Base-by-base conservation (phyloP, 1,140 invertebrate species). In the Augochlora pura region DNA sequence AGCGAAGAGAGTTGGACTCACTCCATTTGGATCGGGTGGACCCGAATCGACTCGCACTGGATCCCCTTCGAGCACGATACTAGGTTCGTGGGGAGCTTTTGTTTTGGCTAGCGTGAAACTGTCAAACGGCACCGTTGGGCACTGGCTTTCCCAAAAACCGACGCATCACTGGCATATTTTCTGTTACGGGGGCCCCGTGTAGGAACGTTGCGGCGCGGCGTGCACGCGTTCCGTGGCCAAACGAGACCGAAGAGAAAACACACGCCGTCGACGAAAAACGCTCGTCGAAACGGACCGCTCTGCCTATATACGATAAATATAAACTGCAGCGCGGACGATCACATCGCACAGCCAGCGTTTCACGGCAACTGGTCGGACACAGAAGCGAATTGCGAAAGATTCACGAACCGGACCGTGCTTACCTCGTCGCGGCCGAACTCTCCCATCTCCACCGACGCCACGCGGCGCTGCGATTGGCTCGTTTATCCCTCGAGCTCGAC, bases 261-360 rank as follows among this genome's bases (percentile, higher is more conserved):
- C 10, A 46, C 10, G 16, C 18, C 49, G 49, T 52, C 49, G 16
- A 14, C 49, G 16, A 6, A 7, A 52, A 52, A 52, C 16, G 42
- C 14, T 52, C 16, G 49, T 52, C 49, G 49, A 52, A 52, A 52
- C 49, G 14, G 38, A 54, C 54, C 63, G 76, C 68, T 32, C 32
- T 71, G 76, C 76, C 76, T 77, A 77, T 77, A 72, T 77, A 77
- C 46, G 16, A 25, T 49, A 16, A 42, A 70, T 71, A 72, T 77
- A 77, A 77, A 77, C 76, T 77, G 76, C 76, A 77, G 68, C 76
- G 68, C 23, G 59, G 23, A 71, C 27, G 21, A 39, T 60, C 14
- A 66, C 49, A 42, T 54, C 46, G 16, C 68, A 16, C 14, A 8
- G 18, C 23, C 32, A 72, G 1, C 76, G 68, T 42, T 54, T 5